Evolutionary conservation across 2,113 vertebrate species (phyloP).

Genomic region (Zosterops borbonicus): DNA sequence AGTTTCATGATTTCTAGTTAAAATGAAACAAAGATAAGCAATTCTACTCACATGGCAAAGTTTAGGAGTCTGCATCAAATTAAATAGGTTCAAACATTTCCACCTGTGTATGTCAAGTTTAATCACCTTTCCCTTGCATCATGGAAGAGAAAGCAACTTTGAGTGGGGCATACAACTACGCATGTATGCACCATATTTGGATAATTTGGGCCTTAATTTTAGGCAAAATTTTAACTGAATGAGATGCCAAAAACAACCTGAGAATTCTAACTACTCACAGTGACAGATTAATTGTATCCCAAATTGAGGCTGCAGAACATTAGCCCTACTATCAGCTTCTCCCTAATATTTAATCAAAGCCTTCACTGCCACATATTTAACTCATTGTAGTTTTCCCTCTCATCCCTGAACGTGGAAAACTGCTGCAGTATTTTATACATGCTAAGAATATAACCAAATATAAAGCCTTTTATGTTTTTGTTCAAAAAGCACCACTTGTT

Average conservation of each 20-base stretch:
- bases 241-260: not conserved
- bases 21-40: not conserved
- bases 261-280: not conserved
- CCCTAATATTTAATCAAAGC: not conserved
- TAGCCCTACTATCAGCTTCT: not conserved
- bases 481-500: not conserved
- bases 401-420: not conserved
- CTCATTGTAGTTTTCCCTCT: not conserved
- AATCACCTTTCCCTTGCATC: not conserved
- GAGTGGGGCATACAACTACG: not conserved
- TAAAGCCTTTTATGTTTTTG: not conserved
- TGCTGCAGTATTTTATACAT: not conserved
- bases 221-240: not conserved
- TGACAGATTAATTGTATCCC: rapidly evolving
- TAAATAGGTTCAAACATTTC: not conserved
- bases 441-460: not conserved
- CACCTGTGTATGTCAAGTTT: not conserved
- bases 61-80: not conserved
- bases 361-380: not conserved
- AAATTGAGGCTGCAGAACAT: not conserved
- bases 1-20: not conserved
- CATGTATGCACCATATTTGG: not conserved
- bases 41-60: not conserved
- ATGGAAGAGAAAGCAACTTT: not conserved
- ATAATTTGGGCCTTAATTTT: not conserved